Evolutionary conservation across 2,888 invertebrate species (phyloP), one percentile per base, ranked within the genome.

Genomic region (Phyllotreta striolata): DNA sequence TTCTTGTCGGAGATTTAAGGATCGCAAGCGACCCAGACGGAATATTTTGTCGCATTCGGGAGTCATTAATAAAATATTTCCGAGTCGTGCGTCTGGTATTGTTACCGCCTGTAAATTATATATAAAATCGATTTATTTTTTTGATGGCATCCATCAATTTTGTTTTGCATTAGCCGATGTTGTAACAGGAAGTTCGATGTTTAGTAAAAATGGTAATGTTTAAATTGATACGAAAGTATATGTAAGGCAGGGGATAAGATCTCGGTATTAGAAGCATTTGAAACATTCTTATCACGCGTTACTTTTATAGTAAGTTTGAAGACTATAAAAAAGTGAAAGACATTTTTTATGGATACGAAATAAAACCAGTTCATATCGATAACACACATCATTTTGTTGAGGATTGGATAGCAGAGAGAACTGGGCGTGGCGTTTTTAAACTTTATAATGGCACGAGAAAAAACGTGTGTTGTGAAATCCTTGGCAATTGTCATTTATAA

Each of bases 31-130:
- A 51, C 51, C 51, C 51, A 37, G 51, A 34, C 37, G 8, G 51
- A 51, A 51, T 35, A 51, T 35, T 51, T 51, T 51, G 37, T 34
- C 51, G 51, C 37, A 51, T 51, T 35, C 37, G 37, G 10, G 10
- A 24, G 10, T 37, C 51, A 35, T 51, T 51, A 51, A 51, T 51
- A 51, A 51, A 51, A 51, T 51, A 51, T 51, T 51, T 35, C 35
- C 37, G 12, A 12, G 51, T 37, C 12, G 7, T 35, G 51, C 34
- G 51, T 12, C 12, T 34, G 35, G 35, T 24, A 24, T 24, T 24
- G 24, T 24, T 24, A 24, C 24, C 2, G 24, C 24, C 24, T 24
- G 24, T 24, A 24, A 24, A 24, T 24, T 24, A 24, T 24, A 24
- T 24, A 24, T 24, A 24, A 24, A 24, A 24, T 4, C 24, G 24